phyloP scores from a whole-genome alignment of 2,797 vertebrate genomes.

The Enteromius paludinosus region DNA sequence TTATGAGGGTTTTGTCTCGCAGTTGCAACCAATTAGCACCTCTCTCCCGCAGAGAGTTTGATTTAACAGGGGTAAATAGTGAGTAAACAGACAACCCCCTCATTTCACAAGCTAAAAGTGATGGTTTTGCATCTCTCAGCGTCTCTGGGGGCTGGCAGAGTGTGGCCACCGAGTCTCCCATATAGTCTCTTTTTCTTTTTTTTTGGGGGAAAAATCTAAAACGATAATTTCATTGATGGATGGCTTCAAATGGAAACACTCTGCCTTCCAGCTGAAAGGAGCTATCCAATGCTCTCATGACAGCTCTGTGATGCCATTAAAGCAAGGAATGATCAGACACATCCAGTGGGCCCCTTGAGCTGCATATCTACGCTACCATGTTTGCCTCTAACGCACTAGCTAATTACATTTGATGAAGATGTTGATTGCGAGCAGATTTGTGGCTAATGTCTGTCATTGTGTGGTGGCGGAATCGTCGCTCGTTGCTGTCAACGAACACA shows the following conservation, averaged over 20 bases:
- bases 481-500: not conserved
- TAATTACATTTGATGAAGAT: conserved; percentile 48
- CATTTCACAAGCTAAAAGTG: not conserved
- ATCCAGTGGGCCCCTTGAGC: conserved; percentile 44
- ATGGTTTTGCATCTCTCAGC: not conserved
- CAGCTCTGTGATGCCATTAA: conserved; percentile 41
- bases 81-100: conserved; percentile 59
- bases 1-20: conserved; percentile 58
- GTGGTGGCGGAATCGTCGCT: not conserved
- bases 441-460: conserved; percentile 40
- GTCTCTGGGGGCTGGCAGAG: not conserved
- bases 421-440: conserved; percentile 33
- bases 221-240: conserved; percentile 29
- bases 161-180: not conserved
- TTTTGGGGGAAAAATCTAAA: not conserved
- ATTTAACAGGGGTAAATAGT: conserved; percentile 61
- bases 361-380: conserved; percentile 39
- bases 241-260: conserved; percentile 33
- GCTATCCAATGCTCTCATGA: conserved; percentile 47
- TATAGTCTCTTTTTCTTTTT: not conserved
- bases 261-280: conserved; percentile 49
- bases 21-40: conserved; percentile 69
- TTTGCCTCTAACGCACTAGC: conserved; percentile 23
- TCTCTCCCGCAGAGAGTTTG: conserved; percentile 53
- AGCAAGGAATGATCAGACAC: conserved; percentile 46